Evolutionary conservation across 2,113 vertebrate genomes (phyloP).

Genomic region (Brachyistius frenatus): DNA sequence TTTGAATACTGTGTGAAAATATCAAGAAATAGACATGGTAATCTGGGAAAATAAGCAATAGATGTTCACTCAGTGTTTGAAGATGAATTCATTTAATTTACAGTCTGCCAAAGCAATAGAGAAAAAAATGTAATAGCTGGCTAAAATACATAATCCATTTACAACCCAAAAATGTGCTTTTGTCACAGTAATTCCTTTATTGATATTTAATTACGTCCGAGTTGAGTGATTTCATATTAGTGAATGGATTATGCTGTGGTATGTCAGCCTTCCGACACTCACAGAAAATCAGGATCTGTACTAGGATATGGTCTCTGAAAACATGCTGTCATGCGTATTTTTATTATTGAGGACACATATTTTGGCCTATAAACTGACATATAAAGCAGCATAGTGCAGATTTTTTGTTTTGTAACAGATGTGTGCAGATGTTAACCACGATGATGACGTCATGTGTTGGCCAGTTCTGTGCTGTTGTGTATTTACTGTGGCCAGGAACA

Average conservation of each 20-base stretch:
- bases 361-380: constrained; percentile 20
- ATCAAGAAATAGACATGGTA: too few relatives aligned
- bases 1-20: too few relatives aligned
- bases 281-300: constrained; percentile 4
- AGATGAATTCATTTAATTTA: too few relatives aligned
- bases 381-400: neutral
- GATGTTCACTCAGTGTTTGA: too few relatives aligned
- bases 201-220: constrained; percentile 1
- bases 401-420: constrained; percentile 36
- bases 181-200: neutral
- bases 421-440: constrained; percentile 17
- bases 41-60: too few relatives aligned
- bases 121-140: neutral
- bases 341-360: neutral
- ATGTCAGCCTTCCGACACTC: constrained; percentile 9
- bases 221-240: constrained; percentile 31
- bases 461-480: constrained; percentile 17
- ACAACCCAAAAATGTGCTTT: neutral
- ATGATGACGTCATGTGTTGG: constrained; percentile 17
- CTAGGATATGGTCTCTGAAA: too few relatives aligned
- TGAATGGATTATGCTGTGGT: constrained; percentile 7
- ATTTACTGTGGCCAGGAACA: constrained; percentile 31
- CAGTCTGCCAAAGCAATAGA: neutral
- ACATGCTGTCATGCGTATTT: too few relatives aligned
- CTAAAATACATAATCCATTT: constrained; percentile 1